These are phyloP conservation scores for Meriones unguiculatus DNA, from an alignment of 2,113 vertebrate species.

Conservation along the genomic window DNA sequence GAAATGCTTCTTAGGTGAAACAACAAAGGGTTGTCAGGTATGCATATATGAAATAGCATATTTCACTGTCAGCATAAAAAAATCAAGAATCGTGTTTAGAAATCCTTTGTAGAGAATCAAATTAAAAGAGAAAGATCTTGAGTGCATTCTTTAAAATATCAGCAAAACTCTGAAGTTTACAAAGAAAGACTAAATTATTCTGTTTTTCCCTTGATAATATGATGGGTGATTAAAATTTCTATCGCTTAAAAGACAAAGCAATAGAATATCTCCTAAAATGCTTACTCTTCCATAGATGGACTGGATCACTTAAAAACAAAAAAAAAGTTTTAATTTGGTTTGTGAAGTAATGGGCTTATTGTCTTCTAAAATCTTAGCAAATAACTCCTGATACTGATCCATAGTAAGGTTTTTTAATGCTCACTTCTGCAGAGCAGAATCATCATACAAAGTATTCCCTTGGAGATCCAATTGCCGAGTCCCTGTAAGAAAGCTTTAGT, in stretches of 20 bases:
- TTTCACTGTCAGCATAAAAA: slow-evolving; percentile 21
- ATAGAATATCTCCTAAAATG: neutral
- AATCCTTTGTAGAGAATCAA: slow-evolving; percentile 8
- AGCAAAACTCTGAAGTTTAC: slow-evolving; percentile 11
- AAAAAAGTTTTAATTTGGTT: neutral
- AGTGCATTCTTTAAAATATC: slow-evolving; percentile 15
- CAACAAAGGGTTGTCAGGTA: slow-evolving; percentile 2
- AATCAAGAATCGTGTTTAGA: neutral
- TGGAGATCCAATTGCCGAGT: neutral
- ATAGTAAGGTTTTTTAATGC: neutral
- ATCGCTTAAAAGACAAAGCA: neutral
- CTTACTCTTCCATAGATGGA: neutral
- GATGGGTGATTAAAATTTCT: neutral
- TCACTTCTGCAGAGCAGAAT: slow-evolving; percentile 24
- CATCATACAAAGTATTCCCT: neutral
- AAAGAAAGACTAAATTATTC: neutral
- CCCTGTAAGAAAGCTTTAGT: neutral
- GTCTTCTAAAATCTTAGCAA: neutral
- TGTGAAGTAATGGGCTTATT: neutral
- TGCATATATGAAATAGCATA: slow-evolving; percentile 5
- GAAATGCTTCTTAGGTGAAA: slow-evolving; percentile 12
- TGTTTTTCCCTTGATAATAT: neutral
- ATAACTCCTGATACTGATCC: slow-evolving; percentile 30
- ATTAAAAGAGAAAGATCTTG: neutral
- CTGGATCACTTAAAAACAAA: neutral